A percentile compares a stretch with the other conserved stretches of the same genome.
These are phyloP conservation scores for Hypothenemus hampei DNA, from an alignment of 1,140 invertebrate genomes.

Conservation along the genomic window DNA sequence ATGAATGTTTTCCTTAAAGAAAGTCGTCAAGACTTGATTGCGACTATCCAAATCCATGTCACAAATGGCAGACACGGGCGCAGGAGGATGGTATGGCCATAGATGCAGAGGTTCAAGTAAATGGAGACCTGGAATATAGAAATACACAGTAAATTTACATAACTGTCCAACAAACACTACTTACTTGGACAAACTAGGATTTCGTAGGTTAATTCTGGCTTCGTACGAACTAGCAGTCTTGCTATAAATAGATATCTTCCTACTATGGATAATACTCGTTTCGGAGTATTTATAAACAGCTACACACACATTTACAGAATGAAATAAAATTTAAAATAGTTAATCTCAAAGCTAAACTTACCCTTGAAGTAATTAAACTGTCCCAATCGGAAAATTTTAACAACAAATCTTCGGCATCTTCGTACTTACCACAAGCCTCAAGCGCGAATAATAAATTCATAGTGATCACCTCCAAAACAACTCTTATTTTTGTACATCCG, in stretches of 20 bases:
- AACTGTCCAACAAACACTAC: not conserved
- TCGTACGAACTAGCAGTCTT: constrained; percentile 2
- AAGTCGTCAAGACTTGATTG: constrained; percentile 5
- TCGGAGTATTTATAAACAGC: not conserved
- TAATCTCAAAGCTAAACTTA: constrained; percentile 6
- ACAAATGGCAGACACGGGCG: not conserved
- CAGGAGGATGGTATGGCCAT: constrained; percentile 10
- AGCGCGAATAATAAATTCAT: constrained; percentile 27
- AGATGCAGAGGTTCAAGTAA: constrained; percentile 9
- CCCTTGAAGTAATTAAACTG: constrained; percentile 28
- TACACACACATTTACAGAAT: not conserved
- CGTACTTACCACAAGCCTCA: constrained; percentile 3
- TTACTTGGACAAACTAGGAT: constrained; percentile 25
- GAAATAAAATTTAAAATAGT: not conserved
- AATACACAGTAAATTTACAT: not conserved
- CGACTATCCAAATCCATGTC: constrained; percentile 3
- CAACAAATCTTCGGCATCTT: constrained; percentile 9
- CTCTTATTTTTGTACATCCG: constrained; percentile 5
- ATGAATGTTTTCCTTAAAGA: constrained; percentile 2
- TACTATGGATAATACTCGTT: constrained; percentile 10
- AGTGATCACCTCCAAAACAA: constrained; percentile 26
- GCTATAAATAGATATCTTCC: constrained; percentile 30
- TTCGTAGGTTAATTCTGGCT: constrained; percentile 24
- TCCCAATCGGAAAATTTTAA: constrained; percentile 27
- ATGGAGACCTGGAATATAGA: constrained; percentile 12